These are phyloP conservation scores for Drosophila robusta DNA, from an alignment of 2,888 invertebrate species.

Conservation along the genomic window DNA sequence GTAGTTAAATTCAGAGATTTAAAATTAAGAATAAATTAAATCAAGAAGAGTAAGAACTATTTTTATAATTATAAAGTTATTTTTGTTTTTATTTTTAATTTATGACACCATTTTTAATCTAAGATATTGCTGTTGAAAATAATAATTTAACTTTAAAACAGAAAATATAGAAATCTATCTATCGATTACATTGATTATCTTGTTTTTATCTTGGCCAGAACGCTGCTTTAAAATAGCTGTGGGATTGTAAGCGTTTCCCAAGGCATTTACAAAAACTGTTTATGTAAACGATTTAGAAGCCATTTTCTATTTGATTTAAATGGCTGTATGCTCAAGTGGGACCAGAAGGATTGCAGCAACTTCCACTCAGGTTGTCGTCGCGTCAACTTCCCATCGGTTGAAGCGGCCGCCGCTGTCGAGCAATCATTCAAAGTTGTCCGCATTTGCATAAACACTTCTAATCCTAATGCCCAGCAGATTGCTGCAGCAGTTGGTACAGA, in stretches of 20 bases:
- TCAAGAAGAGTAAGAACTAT: no score
- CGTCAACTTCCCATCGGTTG: slow-evolving; percentile 27
- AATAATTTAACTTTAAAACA: no score
- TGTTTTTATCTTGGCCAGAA: no score
- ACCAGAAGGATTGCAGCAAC: slow-evolving; percentile 1
- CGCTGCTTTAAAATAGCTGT: neutral
- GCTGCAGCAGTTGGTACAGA: slow-evolving; percentile 45
- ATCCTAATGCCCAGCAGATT: slow-evolving; percentile 71
- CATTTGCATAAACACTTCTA: slow-evolving; percentile 78
- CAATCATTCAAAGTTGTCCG: slow-evolving; percentile 74
- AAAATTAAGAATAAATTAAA: no score
- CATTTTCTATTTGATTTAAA: slow-evolving; percentile 51
- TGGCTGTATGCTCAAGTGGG: slow-evolving; percentile 22
- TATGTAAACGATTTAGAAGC: slow-evolving; percentile 43
- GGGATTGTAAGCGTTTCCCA: neutral
- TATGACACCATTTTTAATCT: no score
- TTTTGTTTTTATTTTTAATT: no score
- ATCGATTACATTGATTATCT: no score
- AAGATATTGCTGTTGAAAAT: no score
- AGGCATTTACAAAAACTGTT: slow-evolving; percentile 14
- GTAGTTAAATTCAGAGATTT: no score
- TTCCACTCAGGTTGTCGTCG: slow-evolving; percentile 22
- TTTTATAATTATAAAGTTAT: no score
- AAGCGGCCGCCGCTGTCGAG: slow-evolving; percentile 33
- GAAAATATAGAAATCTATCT: no score